These are phyloP conservation scores for Drosophila percnosoma DNA, from an alignment of 2,888 invertebrate genomes.

Conservation along the genomic window DNA sequence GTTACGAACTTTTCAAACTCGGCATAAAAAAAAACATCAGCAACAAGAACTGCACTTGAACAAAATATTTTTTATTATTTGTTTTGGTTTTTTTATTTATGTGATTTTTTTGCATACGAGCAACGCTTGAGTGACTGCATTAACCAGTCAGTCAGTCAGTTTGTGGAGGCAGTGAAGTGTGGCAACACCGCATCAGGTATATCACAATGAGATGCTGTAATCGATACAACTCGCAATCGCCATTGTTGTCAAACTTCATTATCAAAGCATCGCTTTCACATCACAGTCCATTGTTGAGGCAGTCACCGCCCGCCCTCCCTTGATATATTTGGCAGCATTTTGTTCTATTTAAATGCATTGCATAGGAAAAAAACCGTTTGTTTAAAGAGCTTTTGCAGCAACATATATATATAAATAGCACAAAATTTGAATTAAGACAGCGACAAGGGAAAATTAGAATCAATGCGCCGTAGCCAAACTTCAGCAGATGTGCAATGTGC, in stretches of 20 bases:
- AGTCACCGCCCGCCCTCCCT: constrained; percentile 7
- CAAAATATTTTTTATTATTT: constrained; percentile 30
- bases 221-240: constrained; percentile 26
- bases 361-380: neutral
- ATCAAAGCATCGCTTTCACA: constrained; percentile 17
- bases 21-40: neutral
- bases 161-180: constrained; percentile 32
- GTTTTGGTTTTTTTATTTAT: constrained; percentile 9
- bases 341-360: constrained; percentile 9
- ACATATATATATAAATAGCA: constrained; percentile 3
- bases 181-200: constrained; percentile 43
- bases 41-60: constrained; percentile 67
- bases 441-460: neutral
- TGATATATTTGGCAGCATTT: neutral
- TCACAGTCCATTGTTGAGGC: constrained; percentile 35
- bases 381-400: too few relatives aligned
- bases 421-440: neutral
- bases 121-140: constrained; percentile 59
- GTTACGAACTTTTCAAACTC: constrained; percentile 28
- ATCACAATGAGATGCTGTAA: constrained; percentile 39
- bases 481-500: neutral
- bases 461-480: constrained; percentile 29
- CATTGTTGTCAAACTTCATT: constrained; percentile 35
- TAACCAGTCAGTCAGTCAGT: constrained; percentile 47
- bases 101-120: constrained; percentile 29